Conservation (phyloP, 2,797 vertebrate genomes). For the Gambusia yucatana region DNA sequence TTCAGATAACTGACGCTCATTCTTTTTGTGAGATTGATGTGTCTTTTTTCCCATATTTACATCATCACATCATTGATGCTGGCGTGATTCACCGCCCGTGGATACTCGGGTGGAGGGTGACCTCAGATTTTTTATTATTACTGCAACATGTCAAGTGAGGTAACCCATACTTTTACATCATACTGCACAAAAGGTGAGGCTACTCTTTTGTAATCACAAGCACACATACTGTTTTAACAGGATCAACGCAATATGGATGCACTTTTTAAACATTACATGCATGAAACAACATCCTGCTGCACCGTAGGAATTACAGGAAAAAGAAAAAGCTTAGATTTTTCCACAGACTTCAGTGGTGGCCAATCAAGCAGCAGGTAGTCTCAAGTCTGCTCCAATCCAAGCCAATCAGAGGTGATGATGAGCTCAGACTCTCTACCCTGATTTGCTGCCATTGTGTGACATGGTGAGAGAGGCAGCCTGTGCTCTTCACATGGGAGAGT, state of each 20-base stretch:
- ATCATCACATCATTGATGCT: conserved; percentile 58
- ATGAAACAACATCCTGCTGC: conserved; percentile 38
- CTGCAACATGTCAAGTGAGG: conserved; percentile 62
- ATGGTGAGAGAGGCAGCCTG: conserved; percentile 73
- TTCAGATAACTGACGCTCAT: conserved; percentile 48
- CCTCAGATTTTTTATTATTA: conserved; percentile 49
- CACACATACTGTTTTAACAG: not conserved
- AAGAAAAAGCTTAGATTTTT: conserved; percentile 61
- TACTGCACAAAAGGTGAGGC: conserved; percentile 38
- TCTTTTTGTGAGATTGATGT: conserved; percentile 42
- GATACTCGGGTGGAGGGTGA: conserved; percentile 47
- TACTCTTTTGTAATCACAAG: conserved; percentile 7
- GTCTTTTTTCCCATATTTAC: conserved; percentile 36
- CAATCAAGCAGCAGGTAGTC: conserved; percentile 82
- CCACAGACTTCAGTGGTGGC: conserved; percentile 61
- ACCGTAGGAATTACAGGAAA: conserved; percentile 57
- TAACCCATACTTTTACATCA: conserved; percentile 51
- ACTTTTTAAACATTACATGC: conserved; percentile 16
- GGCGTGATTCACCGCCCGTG: conserved; percentile 61
- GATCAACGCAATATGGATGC: conserved; percentile 6
- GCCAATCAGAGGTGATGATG: conserved; percentile 83
- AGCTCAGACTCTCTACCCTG: conserved; percentile 65
- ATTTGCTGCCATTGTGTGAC: conserved; percentile 83
- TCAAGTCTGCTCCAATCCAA: conserved; percentile 53
- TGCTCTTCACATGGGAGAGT: conserved; percentile 80